Conservation (phyloP, 2,888 invertebrate species). For the Blastobasis adustella region DNA sequence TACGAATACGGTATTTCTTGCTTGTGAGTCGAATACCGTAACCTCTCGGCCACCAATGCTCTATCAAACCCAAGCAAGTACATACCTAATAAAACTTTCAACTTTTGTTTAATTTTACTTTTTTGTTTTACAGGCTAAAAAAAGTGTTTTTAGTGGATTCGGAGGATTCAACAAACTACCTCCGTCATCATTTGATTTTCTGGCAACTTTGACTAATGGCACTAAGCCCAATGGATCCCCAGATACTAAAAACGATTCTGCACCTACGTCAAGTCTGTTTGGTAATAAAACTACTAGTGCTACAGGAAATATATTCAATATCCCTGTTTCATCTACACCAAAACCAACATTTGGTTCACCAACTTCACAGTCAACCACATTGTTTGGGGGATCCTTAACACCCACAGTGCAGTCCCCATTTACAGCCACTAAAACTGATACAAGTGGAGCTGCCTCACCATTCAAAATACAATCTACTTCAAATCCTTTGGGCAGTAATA, state of each 20-base stretch:
- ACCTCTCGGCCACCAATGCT: no score
- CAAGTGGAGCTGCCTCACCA: slow-evolving; percentile 40
- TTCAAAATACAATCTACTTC: slow-evolving; percentile 42
- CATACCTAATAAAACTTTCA: background rate
- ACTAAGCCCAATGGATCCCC: slow-evolving; percentile 45
- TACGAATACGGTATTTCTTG: no score
- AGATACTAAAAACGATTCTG: slow-evolving; percentile 30
- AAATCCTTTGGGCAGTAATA: slow-evolving; percentile 27
- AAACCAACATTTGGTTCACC: slow-evolving; percentile 31
- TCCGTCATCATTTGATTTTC: slow-evolving; percentile 74
- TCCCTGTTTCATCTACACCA: slow-evolving; percentile 23
- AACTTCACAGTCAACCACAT: slow-evolving; percentile 26
- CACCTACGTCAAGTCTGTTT: slow-evolving; percentile 37
- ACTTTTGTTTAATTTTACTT: slow-evolving; percentile 13
- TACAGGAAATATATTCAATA: slow-evolving; percentile 30
- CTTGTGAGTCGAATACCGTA: no score
- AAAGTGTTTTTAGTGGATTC: slow-evolving; percentile 82
- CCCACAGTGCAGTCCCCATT: slow-evolving; percentile 31
- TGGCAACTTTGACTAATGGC: slow-evolving; percentile 72
- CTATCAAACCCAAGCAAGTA: background rate
- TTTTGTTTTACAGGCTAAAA: slow-evolving; percentile 51
- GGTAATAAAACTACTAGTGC: slow-evolving; percentile 33
- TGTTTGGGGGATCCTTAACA: slow-evolving; percentile 32
- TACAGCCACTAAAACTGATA: slow-evolving; percentile 40
- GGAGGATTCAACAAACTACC: slow-evolving; percentile 76